Conservation (phyloP, 2,888 invertebrate species). For the Melieria picta region DNA sequence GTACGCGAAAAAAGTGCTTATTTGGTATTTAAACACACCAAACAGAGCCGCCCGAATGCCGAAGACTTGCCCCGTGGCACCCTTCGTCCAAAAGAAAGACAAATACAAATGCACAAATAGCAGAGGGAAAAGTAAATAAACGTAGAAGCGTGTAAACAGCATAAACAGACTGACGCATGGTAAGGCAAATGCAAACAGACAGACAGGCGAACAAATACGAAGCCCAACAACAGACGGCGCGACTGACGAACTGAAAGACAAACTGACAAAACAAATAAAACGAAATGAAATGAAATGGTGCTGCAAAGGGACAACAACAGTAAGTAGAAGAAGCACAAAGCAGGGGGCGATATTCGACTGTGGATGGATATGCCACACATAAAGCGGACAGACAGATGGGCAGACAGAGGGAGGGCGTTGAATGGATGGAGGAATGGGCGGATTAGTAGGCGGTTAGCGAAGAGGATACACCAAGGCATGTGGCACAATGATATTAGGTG, state of each 20-base stretch:
- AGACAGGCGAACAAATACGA: not conserved
- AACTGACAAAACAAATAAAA: not conserved
- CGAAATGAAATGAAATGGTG: no score
- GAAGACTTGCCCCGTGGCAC: not conserved
- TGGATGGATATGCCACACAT: no score
- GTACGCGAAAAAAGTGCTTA: not conserved
- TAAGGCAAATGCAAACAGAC: not conserved
- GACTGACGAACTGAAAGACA: not conserved
- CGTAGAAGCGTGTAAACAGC: not conserved
- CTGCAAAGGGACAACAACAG: no score
- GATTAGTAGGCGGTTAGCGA: no score
- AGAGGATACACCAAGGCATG: not conserved
- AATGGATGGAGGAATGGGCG: not conserved
- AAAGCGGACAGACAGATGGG: not conserved
- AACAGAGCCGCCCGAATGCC: not conserved
- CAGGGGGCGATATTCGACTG: no score
- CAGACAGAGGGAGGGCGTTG: not conserved
- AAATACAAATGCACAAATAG: no score
- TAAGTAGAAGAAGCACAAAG: no score
- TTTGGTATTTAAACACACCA: conserved; percentile 4
- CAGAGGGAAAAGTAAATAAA: not conserved
- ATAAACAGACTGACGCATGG: not conserved
- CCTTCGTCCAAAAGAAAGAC: no score
- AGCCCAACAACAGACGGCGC: no score
- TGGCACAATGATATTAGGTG: not conserved